Evolutionary conservation across 2,888 invertebrate species (phyloP), one percentile per base, ranked within the genome.

Genomic region (Leuctra nigra): DNA sequence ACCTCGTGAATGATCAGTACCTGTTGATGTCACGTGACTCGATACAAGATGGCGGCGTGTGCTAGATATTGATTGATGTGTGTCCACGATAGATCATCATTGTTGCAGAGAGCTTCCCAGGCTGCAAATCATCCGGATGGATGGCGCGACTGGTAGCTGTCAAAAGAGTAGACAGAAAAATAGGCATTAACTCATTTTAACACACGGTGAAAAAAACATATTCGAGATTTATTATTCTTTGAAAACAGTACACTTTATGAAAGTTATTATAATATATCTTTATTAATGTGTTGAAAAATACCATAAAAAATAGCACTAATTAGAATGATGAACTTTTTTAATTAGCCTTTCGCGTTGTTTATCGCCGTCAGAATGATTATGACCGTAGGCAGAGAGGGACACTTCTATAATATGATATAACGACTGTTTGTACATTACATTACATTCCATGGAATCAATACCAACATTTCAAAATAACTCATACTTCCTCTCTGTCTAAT

Each of bases 401-500:
- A 20, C 50, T 50, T 50, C 56, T 55, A 60, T 60, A 60, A 60
- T 60, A 60, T 58, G 58, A 60, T 58, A 60, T 56, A 60, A 58
- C 58, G 60, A 54, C 54, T 60, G 57, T 57, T 53, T 48, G 58
- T 53, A 29, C 44, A 58, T 60, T 58, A 57, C 60, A 60, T 60
- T 58, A 55, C 60, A 58, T 60, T 60, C 58, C 61, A 38, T 53
- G 36, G 59, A 58, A 61, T 61, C 61, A 59, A 61, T 61, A 58
- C 58, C 50, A 50, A 58, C 61, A 59, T 61, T 61, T 59, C 59
- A 61, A 59, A 61, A 59, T 59, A 59, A 59, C 59, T 61, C 59
- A 59, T 58, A 54, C 56, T 35, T 54, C 58, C 59, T 57, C 59
- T 59, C 58, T 58, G 63, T 64, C 65, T 67, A 66, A 66, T 66